phyloP scores from a whole-genome alignment of 2,888 invertebrate species.

The Hipparchia semele region DNA sequence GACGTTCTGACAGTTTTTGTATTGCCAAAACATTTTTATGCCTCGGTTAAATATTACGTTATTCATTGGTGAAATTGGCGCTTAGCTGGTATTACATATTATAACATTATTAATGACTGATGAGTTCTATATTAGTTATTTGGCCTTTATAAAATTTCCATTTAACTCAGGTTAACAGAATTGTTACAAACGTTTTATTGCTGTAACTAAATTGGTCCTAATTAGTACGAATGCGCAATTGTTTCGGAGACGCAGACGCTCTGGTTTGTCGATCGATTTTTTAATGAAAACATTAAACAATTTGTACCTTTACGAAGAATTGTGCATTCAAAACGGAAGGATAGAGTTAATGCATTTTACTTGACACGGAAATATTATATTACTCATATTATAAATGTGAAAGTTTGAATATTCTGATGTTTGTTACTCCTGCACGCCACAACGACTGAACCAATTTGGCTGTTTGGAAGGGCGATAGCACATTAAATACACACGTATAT shows the following conservation, averaged over 20 bases:
- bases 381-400: too few species aligned
- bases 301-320: background rate
- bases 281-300: background rate
- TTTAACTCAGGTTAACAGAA: conserved; percentile 3
- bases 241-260: conserved; percentile 39
- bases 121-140: background rate
- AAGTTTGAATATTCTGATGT: too few species aligned
- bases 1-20: too few species aligned
- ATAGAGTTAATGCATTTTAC: background rate
- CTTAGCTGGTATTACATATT: too few species aligned
- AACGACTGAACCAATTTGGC: too few species aligned
- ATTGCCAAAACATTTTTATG: too few species aligned
- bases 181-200: conserved; percentile 46
- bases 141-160: background rate
- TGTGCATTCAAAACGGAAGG: background rate
- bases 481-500: too few species aligned
- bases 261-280: conserved; percentile 28
- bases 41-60: too few species aligned
- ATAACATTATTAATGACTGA: too few species aligned
- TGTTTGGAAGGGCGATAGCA: too few species aligned
- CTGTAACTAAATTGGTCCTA: conserved; percentile 55
- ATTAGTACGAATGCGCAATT: conserved; percentile 49
- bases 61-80: too few species aligned
- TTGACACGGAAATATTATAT: background rate
- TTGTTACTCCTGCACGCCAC: too few species aligned